Evolutionary conservation across 2,113 vertebrate species (phyloP).

Genomic region (Paramisgurnus dabryanus): DNA sequence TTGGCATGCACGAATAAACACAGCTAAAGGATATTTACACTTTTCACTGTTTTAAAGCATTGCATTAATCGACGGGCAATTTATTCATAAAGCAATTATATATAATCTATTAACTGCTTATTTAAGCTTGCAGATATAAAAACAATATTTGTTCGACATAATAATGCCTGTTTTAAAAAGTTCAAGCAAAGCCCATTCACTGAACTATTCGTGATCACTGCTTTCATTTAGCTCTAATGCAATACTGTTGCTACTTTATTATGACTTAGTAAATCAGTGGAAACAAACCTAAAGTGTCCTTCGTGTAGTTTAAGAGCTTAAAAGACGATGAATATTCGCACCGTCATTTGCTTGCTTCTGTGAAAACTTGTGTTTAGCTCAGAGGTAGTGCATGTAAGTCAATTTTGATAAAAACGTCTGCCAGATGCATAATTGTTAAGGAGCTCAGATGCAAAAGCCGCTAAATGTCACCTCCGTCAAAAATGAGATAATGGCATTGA

Average conservation of each 20-base stretch:
- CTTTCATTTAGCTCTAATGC: neutral
- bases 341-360: too few species aligned
- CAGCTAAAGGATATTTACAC: neutral
- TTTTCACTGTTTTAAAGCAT: neutral
- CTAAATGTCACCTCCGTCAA: too few species aligned
- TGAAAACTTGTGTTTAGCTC: too few species aligned
- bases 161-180: neutral
- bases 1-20: neutral
- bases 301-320: too few species aligned
- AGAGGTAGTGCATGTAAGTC: too few species aligned
- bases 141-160: neutral
- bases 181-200: neutral
- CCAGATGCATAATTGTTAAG: too few species aligned
- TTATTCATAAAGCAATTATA: conserved; percentile 11
- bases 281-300: too few species aligned
- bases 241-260: neutral
- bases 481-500: too few species aligned
- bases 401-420: too few species aligned
- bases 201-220: neutral
- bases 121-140: neutral
- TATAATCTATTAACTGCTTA: neutral
- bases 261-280: too few species aligned
- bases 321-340: too few species aligned
- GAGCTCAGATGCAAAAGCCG: too few species aligned
- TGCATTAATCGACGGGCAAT: neutral